Evolutionary conservation across 2,888 invertebrate species (phyloP), one percentile per base, ranked within the genome.

Genomic region (Philaethria dido): DNA sequence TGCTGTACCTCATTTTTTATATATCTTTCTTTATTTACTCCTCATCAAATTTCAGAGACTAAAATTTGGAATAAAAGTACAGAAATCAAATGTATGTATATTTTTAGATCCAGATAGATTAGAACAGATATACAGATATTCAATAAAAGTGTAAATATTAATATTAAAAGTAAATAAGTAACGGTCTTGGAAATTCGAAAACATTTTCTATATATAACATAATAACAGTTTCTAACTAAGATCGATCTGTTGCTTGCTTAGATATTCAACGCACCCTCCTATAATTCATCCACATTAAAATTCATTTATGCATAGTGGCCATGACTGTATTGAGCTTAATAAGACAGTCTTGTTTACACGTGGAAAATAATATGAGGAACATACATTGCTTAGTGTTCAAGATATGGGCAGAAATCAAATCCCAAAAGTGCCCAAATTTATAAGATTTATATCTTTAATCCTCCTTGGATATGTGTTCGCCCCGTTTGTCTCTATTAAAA

Each of bases 231-330:
- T 67, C 71, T 72, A 73, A 69, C 71, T 73, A 73, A 69, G 74
- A 77, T 76, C 71, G 76, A 77, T 77, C 71, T n/a, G n/a, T n/a
- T n/a, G n/a, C n/a, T 73, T 73, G 73, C 75, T 77, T 78, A 74
- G 85, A 84, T 86, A 83, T 82, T 81, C 83, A 83, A 77, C 66
- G 74, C 79, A 79, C 79, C 76, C 78, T 73, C 75, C 78, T 69
- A 83, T 85, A 85, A 85, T 78, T 84, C 80, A 84, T 79, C 76
- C 75, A 76, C 70, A 80, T 83, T 81, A 74, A 79, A 76, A 88
- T 86, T 85, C 83, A 88, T 88, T 85, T 88, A 88, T 88, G 85
- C 87, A 67, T 70, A 70, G 69, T 69, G 66, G 66, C 69, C 71
- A 64, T 48, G 69, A 74, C 74, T 78, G 73, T 73, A 73, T 63